phyloP scores from a whole-genome alignment of 2,888 invertebrate species.

The Phymatocera aterrima region DNA sequence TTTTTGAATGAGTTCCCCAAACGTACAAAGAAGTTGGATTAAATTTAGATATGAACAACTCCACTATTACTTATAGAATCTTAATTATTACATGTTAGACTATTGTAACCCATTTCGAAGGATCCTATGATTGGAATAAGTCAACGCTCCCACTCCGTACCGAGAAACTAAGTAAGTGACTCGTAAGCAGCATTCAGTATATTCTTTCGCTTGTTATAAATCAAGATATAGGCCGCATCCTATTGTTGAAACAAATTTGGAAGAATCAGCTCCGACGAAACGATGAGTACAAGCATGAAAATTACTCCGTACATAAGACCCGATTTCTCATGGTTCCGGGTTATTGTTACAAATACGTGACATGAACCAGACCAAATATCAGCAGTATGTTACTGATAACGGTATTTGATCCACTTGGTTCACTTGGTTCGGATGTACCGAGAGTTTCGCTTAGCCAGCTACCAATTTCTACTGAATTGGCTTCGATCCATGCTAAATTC shows the following conservation, averaged over 20 bases:
- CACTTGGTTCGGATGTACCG: background rate
- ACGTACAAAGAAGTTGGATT: no score
- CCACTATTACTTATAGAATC: no score
- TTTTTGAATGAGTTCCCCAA: no score
- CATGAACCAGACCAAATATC: background rate
- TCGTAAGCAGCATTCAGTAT: no score
- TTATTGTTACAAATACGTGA: background rate
- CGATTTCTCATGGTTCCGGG: background rate
- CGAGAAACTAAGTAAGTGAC: no score
- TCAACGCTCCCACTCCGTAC: background rate
- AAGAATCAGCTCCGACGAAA: no score
- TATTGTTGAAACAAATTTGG: background rate
- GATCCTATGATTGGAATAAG: background rate
- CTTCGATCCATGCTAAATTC: conserved; percentile 32
- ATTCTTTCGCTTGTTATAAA: no score
- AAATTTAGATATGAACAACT: no score
- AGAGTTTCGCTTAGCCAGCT: conserved; percentile 20
- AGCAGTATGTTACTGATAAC: background rate
- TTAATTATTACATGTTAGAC: no score
- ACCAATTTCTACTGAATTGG: background rate
- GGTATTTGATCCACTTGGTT: background rate
- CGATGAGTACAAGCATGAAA: background rate
- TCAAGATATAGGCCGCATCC: no score
- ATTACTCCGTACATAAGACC: background rate
- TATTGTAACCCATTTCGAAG: background rate